Evolutionary conservation across 2,888 invertebrate species (phyloP), one percentile per base, ranked within the genome.

Genomic region (Metalampra italica): DNA sequence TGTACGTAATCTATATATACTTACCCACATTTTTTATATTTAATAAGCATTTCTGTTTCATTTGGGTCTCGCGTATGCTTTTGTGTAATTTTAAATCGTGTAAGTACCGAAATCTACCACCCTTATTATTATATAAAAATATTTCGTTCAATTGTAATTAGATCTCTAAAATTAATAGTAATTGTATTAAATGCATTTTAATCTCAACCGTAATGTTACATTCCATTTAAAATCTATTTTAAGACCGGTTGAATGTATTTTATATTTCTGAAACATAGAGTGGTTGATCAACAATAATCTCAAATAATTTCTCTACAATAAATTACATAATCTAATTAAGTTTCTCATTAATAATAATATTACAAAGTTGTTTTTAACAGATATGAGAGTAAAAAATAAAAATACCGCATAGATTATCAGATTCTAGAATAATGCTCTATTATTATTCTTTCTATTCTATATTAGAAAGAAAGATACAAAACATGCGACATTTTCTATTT

Each of bases 181-280:
- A 71, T 81, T 73, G 66, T 68, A 68, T 68, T 69, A 68, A 60
- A 49, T 56, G 51, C 66, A 59, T 67, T 62, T 61, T 73, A 69
- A 82, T 86, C 83, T 86, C 82, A 84, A 70, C 70, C 65, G 86
- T 71, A 86, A 86, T 78, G 65, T 72, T 70, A 87, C 87, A 87
- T 87, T 87, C 87, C 87, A 87, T 62, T 75, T 74, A 75, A 73
- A 71, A 75, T 70, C 78, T 68, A 72, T 68, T 68, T 54, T 81
- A 80, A 78, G 78, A 79, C 81, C 52, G 62, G 57, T 43, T 78
- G 9, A 63, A 69, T 34, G 34, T 34, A 11, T 34, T 11, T 34
- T 11, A 7, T 34, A 11, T 29, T 73, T 66, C 49, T 79, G 12
- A 51, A 9, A 11, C 9, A 11, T 4, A 11, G 34, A 34, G 34